Base-by-base conservation (phyloP, 1,140 invertebrate species). In the Samia ricini region DNA sequence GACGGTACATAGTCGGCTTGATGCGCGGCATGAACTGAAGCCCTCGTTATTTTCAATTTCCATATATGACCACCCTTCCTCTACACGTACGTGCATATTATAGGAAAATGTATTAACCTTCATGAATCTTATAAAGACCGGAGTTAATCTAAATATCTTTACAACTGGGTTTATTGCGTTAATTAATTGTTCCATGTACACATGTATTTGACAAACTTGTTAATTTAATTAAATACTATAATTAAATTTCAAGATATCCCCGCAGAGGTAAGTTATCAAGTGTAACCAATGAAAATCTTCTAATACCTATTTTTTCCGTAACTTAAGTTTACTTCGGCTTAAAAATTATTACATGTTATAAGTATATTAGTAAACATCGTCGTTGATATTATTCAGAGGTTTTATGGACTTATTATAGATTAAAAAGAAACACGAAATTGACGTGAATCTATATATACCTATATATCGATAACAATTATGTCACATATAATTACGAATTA, bases 31-130 rank as follows among this genome's bases (percentile, higher is more conserved):
- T 80, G 83, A 85, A 85, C 79, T 76, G 79, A 74, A 80, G 78
- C 74, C 76, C 83, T 89, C 85, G 83, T 87, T 89, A 89, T 88
- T 89, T 88, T 87, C 83, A 88, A 89, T 89, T 88, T 88, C 81
- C 83, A 84, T 85, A 83, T 83, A 82, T 78, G 77, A 85, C 74
- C 84, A 77, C 79, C 75, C 79, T 79, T 75, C 65, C 77, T 81
- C 71, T 81, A 83, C 77, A 70, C 79, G 82, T 82, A 82, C 77
- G 72, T 84, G 75, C 79, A 79, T 83, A 80, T 78, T 72, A 86
- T 72, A 72, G 64, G 70, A 68, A 77, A 79, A 79, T 83, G 83
- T 85, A 87, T 87, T 85, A 89, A 86, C 74, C 76, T 69, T n/a
- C n/a, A 82, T 88, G 83, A 89, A 86, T 88, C 84, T 86, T 83